Conservation (phyloP, 92 coral and sea anemone species). For the Porites evermanni region DNA sequence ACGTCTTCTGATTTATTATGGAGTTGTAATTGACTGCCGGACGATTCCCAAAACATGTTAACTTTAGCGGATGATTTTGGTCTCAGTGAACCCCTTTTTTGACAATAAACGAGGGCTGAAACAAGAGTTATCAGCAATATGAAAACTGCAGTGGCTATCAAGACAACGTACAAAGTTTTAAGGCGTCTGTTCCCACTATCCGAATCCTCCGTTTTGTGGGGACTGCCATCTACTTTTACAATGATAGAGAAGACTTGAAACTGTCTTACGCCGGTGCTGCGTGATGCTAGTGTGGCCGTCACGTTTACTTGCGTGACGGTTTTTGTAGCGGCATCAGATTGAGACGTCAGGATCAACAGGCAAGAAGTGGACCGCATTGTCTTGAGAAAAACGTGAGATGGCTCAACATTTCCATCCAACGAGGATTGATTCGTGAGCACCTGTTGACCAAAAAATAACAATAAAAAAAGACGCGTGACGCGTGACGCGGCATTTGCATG, state of each 20-base stretch:
- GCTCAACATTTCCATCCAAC: constrained; percentile 4
- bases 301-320: constrained; percentile 27
- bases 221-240: not conserved
- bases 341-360: constrained; percentile 10
- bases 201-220: not conserved
- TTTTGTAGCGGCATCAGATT: not conserved
- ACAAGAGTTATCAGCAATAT: not conserved
- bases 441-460: not conserved
- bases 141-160: not conserved
- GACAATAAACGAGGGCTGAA: not conserved
- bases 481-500: not conserved
- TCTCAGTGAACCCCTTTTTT: not conserved
- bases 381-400: not conserved
- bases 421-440: not conserved
- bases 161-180: not conserved
- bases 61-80: not conserved
- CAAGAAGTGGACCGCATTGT: not conserved
- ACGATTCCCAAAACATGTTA: too few relatives aligned
- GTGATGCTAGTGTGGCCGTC: constrained; percentile 31
- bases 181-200: not conserved
- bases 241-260: constrained; percentile 16
- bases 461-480: not conserved
- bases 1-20: too few relatives aligned
- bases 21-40: too few relatives aligned
- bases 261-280: constrained; percentile 6